Base-by-base conservation (phyloP, 23 tunicate species). In the Aplidium turbinatum region DNA sequence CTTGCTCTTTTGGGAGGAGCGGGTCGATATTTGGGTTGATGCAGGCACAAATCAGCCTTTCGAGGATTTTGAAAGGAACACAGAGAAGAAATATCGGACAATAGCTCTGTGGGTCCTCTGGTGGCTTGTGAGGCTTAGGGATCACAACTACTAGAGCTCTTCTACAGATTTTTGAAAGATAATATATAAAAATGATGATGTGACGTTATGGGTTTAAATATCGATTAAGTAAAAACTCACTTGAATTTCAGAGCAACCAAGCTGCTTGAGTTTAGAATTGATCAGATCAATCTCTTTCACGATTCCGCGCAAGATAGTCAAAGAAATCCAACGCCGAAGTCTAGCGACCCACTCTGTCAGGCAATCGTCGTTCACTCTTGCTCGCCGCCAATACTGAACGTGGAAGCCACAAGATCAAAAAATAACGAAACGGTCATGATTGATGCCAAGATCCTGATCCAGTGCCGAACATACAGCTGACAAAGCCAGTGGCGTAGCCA, bases 251-350 rank as follows among this genome's bases (percentile, higher is more conserved):
- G 80, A 61, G 52, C 75, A 76, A 2, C 96, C 96, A 31, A 63
- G 51, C n/a, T 81, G 60, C 27, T 69, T 75, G 0, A 88, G 48
- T 3, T 24, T 27, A 1, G 34, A 26, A 46, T 88, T 88, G 19
- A 88, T 75, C 35, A 76, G 58, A 19, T 81, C 68, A 27, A 88
- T 88, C 76, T 88, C 83, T 28, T 64, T 50, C 28, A 81, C 96
- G 51, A 88, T 20, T 13, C 82, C 78, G 1, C 73, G 30, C 7
- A 88, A 39, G 16, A 88, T 56, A 39, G 81, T 57, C 21, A 75
- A n/a, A 29, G 85, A 34, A 0, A 88, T 71, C 82, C 83, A 87
- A 20, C 76, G 53, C 1, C 94, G 84, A 19, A 80, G 75, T 26
- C 70, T 66, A 53, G 82, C 94, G 26, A 73, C 46, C 78, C 75